Percentiles rank a stretch among this genome's conserved stretches.
Evolutionary conservation across 2,888 invertebrate genomes (phyloP).

Genomic region (Dasypogon diadema): DNA sequence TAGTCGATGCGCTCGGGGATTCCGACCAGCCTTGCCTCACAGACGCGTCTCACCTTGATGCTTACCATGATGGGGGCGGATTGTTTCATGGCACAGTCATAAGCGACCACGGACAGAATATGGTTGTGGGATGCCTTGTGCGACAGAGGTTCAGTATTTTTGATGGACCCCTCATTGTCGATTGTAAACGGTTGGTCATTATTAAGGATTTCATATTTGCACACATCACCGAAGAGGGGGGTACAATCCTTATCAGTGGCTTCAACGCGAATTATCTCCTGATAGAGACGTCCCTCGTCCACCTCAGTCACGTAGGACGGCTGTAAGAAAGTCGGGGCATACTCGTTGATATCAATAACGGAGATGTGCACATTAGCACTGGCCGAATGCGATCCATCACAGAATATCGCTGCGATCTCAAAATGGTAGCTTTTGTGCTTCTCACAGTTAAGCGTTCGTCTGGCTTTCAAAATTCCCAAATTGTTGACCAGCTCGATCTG

Average conservation of each 20-base stretch:
- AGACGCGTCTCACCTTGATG: constrained; percentile 88
- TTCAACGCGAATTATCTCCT: constrained; percentile 90
- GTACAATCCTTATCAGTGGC: constrained; percentile 96
- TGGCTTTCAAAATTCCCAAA: constrained; percentile 84
- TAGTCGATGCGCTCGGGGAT: constrained; percentile 68
- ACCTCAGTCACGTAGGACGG: constrained; percentile 88
- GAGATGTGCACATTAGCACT: constrained; percentile 94
- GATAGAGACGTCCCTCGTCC: constrained; percentile 91
- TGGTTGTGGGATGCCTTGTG: constrained; percentile 95
- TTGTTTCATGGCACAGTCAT: constrained; percentile 96
- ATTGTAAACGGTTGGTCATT: constrained; percentile 91
- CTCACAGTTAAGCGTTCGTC: constrained; percentile 90
- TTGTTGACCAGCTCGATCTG: constrained; percentile 81
- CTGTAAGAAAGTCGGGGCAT: constrained; percentile 91
- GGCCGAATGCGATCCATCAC: constrained; percentile 86
- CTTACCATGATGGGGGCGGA: constrained; percentile 96
- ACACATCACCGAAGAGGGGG: constrained; percentile 93
- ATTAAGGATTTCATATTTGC: constrained; percentile 96
- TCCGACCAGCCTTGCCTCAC: constrained; percentile 84
- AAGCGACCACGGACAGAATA: constrained; percentile 95
- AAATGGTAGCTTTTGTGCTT: constrained; percentile 95
- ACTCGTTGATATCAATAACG: constrained; percentile 96
- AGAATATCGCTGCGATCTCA: constrained; percentile 93
- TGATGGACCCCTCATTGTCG: constrained; percentile 93
- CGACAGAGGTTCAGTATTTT: constrained; percentile 93